These are phyloP conservation scores for Galerucella calmariensis DNA, from an alignment of 2,888 invertebrate species.

Conservation along the genomic window DNA sequence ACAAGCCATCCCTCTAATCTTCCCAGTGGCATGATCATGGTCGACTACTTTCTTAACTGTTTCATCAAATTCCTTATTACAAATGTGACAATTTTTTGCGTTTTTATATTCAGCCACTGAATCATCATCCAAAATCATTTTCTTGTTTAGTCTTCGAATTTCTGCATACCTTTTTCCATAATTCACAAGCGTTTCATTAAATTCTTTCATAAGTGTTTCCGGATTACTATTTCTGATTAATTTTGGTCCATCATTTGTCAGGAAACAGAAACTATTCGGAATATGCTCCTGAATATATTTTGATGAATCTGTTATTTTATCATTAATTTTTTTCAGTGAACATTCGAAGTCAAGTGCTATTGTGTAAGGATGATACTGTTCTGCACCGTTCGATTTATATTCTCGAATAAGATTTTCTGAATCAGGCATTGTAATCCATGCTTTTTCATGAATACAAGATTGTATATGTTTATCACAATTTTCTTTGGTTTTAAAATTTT, in stretches of 20 bases:
- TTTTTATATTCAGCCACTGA: too few relatives aligned
- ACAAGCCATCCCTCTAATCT: not conserved
- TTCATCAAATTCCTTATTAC: conserved; percentile 4
- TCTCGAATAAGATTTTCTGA: too few relatives aligned
- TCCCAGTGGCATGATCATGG: not conserved
- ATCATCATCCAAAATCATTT: conserved; percentile 9
- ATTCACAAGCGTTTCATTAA: conserved; percentile 10
- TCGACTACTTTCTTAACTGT: not conserved
- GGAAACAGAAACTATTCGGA: conserved; percentile 18
- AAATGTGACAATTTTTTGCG: conserved; percentile 21
- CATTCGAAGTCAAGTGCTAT: too few relatives aligned
- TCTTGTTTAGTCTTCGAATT: conserved; percentile 12
- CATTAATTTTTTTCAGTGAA: too few relatives aligned
- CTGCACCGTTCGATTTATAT: too few relatives aligned
- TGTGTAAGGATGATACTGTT: too few relatives aligned
- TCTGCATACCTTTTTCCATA: conserved; percentile 3
- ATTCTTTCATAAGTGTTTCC: conserved; percentile 18
- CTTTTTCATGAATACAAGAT: too few relatives aligned
- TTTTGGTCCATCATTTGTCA: conserved; percentile 15
- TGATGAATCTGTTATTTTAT: too few relatives aligned
- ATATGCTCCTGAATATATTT: conserved; percentile 14
- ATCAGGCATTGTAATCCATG: too few relatives aligned
- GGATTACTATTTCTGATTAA: conserved; percentile 11
- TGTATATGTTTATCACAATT: too few relatives aligned
- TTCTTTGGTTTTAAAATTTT: too few relatives aligned